Conservation (phyloP, 2,113 vertebrate species). For the Cephalopterus ornatus region DNA sequence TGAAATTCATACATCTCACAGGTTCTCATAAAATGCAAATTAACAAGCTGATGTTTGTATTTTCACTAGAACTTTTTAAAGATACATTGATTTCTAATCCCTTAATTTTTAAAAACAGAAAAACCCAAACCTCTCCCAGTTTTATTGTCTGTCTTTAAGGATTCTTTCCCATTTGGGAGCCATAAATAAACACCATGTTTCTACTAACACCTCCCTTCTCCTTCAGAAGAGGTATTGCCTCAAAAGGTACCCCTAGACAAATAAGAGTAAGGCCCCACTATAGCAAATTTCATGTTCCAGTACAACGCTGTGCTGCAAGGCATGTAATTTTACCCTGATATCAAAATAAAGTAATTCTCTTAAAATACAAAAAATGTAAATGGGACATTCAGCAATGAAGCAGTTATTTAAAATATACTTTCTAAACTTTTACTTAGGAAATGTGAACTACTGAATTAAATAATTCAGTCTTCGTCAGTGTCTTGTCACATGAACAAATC, state of each 20-base stretch:
- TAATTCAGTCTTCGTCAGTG: neutral
- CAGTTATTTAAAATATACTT: neutral
- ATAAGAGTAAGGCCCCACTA: neutral
- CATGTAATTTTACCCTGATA: neutral
- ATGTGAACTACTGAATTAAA: neutral
- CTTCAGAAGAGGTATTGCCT: neutral
- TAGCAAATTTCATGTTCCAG: neutral
- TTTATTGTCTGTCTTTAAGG: neutral
- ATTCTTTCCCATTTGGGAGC: neutral
- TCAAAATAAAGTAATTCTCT: neutral
- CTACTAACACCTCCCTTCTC: neutral
- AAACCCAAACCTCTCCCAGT: neutral
- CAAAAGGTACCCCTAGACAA: neutral
- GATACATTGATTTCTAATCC: neutral
- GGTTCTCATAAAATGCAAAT: neutral
- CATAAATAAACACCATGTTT: neutral
- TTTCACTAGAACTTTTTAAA: neutral
- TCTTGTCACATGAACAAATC: neutral
- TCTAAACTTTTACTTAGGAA: neutral
- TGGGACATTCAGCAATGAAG: neutral
- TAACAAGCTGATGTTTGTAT: neutral
- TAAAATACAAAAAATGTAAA: neutral
- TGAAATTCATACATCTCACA: rapidly evolving
- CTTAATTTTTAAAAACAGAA: neutral
- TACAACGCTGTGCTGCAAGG: neutral